phyloP scores from a whole-genome alignment of 2,797 vertebrate species.

The Telmatherina bonti region DNA sequence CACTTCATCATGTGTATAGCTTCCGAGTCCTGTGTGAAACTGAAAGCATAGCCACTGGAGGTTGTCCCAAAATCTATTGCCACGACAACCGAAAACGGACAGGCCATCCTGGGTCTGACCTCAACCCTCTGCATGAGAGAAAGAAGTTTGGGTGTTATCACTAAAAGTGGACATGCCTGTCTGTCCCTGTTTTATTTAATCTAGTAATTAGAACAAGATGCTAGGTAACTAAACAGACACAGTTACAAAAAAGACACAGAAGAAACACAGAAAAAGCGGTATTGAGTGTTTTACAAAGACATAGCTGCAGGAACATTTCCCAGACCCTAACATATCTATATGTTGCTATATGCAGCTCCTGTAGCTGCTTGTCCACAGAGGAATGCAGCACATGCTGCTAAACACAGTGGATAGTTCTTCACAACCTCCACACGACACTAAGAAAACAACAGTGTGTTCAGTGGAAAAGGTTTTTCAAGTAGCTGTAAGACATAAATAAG shows the following conservation, averaged over 20 bases:
- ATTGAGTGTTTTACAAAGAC: background rate
- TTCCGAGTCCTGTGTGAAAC: constrained; percentile 92
- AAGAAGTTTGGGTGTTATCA: background rate
- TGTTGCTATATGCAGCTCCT: background rate
- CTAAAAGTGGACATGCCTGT: background rate
- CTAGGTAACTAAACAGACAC: background rate
- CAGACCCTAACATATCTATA: background rate
- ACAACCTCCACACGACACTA: no score
- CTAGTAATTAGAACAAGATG: background rate
- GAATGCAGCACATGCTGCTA: no score
- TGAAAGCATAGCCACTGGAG: constrained; percentile 96
- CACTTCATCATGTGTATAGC: constrained; percentile 99
- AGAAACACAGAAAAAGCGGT: background rate
- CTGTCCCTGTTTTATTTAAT: background rate
- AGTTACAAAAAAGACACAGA: background rate
- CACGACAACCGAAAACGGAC: constrained; percentile 91
- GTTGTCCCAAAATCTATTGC: constrained; percentile 98
- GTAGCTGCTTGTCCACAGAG: no score
- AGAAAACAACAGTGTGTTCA: no score
- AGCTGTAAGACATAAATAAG: no score
- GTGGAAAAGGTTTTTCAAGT: no score
- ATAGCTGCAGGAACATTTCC: background rate
- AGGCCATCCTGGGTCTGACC: constrained; percentile 68
- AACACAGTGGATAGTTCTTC: no score
- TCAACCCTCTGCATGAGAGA: constrained; percentile 84